A percentile compares a stretch with the other conserved stretches of the same genome.
Evolutionary conservation across 2,888 invertebrate species (phyloP).

Genomic region (Branchellion lobata): DNA sequence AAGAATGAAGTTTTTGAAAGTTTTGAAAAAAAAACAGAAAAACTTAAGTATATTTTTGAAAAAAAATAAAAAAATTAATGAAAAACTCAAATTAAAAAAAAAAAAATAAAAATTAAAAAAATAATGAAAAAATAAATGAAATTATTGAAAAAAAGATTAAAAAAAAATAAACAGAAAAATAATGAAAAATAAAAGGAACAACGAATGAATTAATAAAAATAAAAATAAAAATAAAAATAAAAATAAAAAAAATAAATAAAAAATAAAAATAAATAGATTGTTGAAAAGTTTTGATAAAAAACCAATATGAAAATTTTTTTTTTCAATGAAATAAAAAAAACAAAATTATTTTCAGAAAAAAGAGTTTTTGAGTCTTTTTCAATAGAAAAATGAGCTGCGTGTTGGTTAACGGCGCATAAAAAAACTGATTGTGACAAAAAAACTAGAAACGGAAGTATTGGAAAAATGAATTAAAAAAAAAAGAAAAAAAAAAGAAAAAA

Average conservation of each 20-base stretch:
- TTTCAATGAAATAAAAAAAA: too few relatives aligned
- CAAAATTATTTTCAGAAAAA: too few relatives aligned
- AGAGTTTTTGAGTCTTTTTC: too few relatives aligned
- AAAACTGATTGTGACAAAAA: too few relatives aligned
- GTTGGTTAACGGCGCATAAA: too few relatives aligned
- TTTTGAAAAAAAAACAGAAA: neutral
- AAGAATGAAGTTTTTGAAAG: neutral
- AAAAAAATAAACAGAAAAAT: neutral
- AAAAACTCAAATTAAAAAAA: neutral
- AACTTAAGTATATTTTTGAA: neutral
- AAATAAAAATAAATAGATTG: neutral
- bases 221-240: neutral
- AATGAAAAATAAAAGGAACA: neutral
- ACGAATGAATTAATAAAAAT: neutral
- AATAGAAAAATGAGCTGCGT: too few relatives aligned
- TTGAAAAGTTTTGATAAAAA: neutral
- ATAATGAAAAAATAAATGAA: neutral
- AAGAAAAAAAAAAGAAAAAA: too few relatives aligned
- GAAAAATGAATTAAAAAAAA: too few relatives aligned
- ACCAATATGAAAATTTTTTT: too few relatives aligned
- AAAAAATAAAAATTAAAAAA: too few relatives aligned
- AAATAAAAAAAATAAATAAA: neutral
- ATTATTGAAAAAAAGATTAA: neutral
- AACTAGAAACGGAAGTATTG: too few relatives aligned
- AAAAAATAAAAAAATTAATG: neutral